These are phyloP conservation scores for Limnephilus rhombicus DNA, from an alignment of 2,888 invertebrate genomes.

Conservation along the genomic window DNA sequence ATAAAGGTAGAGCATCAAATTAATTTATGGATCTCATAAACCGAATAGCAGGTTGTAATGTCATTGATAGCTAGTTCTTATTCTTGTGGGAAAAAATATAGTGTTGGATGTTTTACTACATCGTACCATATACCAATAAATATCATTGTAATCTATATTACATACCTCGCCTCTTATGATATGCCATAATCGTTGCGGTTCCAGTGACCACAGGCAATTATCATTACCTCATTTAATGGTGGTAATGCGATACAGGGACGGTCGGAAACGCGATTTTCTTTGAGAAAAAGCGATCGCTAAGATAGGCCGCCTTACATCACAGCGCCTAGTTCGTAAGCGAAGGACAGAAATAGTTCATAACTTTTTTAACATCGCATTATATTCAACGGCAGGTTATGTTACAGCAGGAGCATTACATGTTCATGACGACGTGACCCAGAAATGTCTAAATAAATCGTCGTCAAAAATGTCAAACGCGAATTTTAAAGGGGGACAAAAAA, in stretches of 20 bases:
- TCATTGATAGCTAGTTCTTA: background rate
- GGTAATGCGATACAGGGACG: conserved; percentile 50
- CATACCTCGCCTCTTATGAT: background rate
- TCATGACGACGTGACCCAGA: conserved; percentile 35
- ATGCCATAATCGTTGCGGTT: background rate
- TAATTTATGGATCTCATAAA: background rate
- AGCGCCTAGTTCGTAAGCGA: conserved; percentile 45
- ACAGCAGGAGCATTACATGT: background rate
- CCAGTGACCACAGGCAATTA: background rate
- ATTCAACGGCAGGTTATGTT: conserved; percentile 54
- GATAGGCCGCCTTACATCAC: conserved; percentile 53
- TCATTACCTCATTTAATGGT: background rate
- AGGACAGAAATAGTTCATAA: conserved; percentile 60
- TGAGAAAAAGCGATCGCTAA: conserved; percentile 32
- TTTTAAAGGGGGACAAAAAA: background rate
- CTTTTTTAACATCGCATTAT: conserved; percentile 51
- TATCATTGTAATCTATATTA: background rate
- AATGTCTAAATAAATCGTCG: background rate
- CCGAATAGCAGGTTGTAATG: background rate
- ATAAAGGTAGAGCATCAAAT: background rate
- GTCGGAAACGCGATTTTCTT: conserved; percentile 49
- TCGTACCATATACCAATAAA: background rate
- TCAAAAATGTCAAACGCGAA: background rate
- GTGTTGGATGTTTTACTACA: background rate
- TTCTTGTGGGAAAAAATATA: background rate